These are phyloP conservation scores for Nephila pilipes DNA, from an alignment of 1,140 invertebrate genomes.

Conservation along the genomic window DNA sequence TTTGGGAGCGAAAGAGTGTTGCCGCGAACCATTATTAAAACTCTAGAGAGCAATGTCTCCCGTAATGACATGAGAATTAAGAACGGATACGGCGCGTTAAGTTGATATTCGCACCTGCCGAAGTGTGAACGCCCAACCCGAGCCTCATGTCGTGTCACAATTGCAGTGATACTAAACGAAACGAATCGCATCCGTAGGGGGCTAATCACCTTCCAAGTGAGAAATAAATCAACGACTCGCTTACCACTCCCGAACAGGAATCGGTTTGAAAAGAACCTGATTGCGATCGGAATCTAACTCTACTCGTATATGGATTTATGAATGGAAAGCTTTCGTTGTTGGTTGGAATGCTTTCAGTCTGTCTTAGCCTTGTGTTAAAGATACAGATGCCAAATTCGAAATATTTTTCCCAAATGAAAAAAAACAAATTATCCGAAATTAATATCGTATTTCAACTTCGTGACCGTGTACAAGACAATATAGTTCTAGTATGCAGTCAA, in stretches of 20 bases:
- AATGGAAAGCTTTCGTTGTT: neutral
- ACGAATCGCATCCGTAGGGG: conserved; percentile 65
- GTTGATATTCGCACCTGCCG: conserved; percentile 62
- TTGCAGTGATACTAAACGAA: conserved; percentile 64
- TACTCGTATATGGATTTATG: neutral
- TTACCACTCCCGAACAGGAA: conserved; percentile 52
- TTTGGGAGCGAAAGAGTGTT: neutral
- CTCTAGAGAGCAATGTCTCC: neutral
- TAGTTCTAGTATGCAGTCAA: too few relatives aligned
- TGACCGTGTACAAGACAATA: too few relatives aligned
- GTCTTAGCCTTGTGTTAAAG: too few relatives aligned
- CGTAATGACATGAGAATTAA: conserved; percentile 59
- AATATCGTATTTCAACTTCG: too few relatives aligned
- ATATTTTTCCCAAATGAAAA: too few relatives aligned
- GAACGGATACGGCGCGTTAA: conserved; percentile 48
- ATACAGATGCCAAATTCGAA: too few relatives aligned
- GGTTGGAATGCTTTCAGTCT: too few relatives aligned
- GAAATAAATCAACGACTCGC: conserved; percentile 60
- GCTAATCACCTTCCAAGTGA: conserved; percentile 56
- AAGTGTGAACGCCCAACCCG: conserved; percentile 37
- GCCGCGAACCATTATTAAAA: conserved; percentile 30
- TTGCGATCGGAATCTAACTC: neutral
- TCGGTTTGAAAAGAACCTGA: neutral
- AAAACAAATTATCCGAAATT: too few relatives aligned
- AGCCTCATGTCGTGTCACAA: neutral